Evolutionary conservation across 2,888 invertebrate species (phyloP).

Genomic region (Diploptera punctata): DNA sequence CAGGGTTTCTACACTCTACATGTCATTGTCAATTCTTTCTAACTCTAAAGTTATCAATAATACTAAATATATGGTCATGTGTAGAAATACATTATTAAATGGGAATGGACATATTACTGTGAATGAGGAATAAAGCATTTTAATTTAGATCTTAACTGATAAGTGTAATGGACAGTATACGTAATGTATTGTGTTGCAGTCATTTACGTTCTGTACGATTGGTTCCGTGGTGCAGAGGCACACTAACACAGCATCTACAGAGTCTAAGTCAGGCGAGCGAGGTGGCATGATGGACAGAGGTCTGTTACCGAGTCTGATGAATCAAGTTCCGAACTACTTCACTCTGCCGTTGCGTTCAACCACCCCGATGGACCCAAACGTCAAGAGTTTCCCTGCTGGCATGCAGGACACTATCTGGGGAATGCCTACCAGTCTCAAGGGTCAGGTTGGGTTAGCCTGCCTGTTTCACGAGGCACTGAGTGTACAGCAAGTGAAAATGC

Average conservation of each 20-base stretch:
- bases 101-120: too few relatives aligned
- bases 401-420: conserved; percentile 65
- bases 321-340: conserved; percentile 57
- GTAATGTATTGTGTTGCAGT: too few relatives aligned
- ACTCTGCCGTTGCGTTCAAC: conserved; percentile 56
- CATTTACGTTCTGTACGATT: conserved; percentile 45
- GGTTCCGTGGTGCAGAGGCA: conserved; percentile 43
- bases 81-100: too few relatives aligned
- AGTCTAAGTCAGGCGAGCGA: conserved; percentile 22
- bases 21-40: too few relatives aligned
- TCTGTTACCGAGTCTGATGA: conserved; percentile 46
- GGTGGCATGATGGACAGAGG: conserved; percentile 40
- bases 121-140: too few relatives aligned
- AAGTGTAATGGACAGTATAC: too few relatives aligned
- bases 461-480: conserved; percentile 58
- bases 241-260: neutral
- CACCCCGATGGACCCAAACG: conserved; percentile 59
- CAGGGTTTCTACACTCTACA: too few relatives aligned
- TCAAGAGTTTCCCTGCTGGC: conserved; percentile 60
- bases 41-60: too few relatives aligned
- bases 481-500: conserved; percentile 52
- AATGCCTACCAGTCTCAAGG: conserved; percentile 57
- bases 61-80: too few relatives aligned
- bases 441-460: conserved; percentile 61
- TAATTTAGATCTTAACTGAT: too few relatives aligned